A percentile compares a stretch with the other conserved stretches of the same genome.
Evolutionary conservation across 2,113 vertebrate genomes (phyloP).

Genomic region (Chaetura pelagica): DNA sequence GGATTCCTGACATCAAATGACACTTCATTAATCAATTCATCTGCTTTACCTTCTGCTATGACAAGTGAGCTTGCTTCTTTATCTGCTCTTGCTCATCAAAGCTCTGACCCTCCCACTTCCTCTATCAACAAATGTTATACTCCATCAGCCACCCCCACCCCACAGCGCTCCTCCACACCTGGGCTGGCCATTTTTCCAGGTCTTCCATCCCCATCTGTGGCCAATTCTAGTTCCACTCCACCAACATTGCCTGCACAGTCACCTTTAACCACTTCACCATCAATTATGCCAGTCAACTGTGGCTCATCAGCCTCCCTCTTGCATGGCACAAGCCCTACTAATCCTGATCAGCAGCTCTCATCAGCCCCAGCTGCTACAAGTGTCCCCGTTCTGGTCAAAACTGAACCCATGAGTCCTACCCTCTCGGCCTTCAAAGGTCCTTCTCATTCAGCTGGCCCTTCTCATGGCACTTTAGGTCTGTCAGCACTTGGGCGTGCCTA

Average conservation of each 20-base stretch:
- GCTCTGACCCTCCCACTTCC: slow-evolving; percentile 62
- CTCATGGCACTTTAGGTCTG: slow-evolving; percentile 81
- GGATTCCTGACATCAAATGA: slow-evolving; percentile 83
- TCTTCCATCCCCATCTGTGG: slow-evolving; percentile 68
- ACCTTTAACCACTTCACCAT: slow-evolving; percentile 67
- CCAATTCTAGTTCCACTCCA: slow-evolving; percentile 61
- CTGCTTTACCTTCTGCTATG: slow-evolving; percentile 72
- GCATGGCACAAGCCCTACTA: slow-evolving; percentile 71
- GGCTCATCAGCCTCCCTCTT: slow-evolving; percentile 65
- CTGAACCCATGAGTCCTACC: slow-evolving; percentile 85
- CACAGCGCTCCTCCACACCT: slow-evolving; percentile 81
- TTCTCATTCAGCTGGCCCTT: slow-evolving; percentile 82
- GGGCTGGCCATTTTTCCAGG: slow-evolving; percentile 78
- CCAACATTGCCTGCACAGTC: slow-evolving; percentile 64
- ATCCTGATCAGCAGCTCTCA: slow-evolving; percentile 75
- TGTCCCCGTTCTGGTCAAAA: slow-evolving; percentile 75
- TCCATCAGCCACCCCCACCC: slow-evolving; percentile 77
- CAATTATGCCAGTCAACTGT: slow-evolving; percentile 54
- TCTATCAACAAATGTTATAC: slow-evolving; percentile 87
- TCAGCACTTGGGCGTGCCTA: slow-evolving; percentile 81
- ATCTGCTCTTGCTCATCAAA: slow-evolving; percentile 78
- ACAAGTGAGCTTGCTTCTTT: slow-evolving; percentile 79
- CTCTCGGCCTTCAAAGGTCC: slow-evolving; percentile 93
- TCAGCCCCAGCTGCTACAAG: slow-evolving; percentile 70
- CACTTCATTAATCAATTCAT: slow-evolving; percentile 70